A percentile compares a stretch with the other conserved stretches of the same genome.
These are phyloP conservation scores for Crotophaga sulcirostris DNA, from an alignment of 2,113 vertebrate genomes.

Conservation along the genomic window DNA sequence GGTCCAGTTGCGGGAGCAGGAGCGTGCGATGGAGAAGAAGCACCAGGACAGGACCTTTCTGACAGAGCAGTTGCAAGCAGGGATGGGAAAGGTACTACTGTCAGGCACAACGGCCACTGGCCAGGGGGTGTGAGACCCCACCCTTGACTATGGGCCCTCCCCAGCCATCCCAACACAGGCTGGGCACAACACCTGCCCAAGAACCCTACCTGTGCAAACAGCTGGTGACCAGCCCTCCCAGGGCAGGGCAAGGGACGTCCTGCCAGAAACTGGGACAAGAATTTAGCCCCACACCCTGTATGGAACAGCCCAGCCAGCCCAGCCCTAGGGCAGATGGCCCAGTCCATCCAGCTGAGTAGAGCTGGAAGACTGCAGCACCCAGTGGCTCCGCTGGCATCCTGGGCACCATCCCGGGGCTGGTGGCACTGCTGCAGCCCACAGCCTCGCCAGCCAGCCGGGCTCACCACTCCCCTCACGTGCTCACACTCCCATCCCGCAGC, in stretches of 20 bases:
- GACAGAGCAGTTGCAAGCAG: slow-evolving; percentile 58
- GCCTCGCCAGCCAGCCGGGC: no score
- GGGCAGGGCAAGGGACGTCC: not conserved
- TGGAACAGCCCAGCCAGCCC: not conserved
- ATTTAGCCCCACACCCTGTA: not conserved
- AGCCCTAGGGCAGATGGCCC: not conserved
- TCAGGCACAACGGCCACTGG: accelerated
- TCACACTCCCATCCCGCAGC: slow-evolving; percentile 7
- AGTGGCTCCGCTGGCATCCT: not conserved
- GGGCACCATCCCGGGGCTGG: not conserved
- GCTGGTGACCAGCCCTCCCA: no score
- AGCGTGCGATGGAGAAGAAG: slow-evolving; percentile 52
- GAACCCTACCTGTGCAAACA: not conserved
- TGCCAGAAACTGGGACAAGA: not conserved
- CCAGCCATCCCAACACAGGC: not conserved
- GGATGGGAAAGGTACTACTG: slow-evolving; percentile 71
- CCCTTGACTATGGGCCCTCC: no score
- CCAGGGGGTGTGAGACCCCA: not conserved
- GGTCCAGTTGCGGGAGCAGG: slow-evolving; percentile 68
- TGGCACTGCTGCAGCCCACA: not conserved
- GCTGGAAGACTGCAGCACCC: not conserved
- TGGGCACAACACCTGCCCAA: not conserved
- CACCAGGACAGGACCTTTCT: slow-evolving; percentile 59
- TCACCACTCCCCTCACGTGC: no score
- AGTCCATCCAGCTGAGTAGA: not conserved